Evolutionary conservation across 2,113 vertebrate genomes (phyloP).

Genomic region (Crypturellus undulatus): DNA sequence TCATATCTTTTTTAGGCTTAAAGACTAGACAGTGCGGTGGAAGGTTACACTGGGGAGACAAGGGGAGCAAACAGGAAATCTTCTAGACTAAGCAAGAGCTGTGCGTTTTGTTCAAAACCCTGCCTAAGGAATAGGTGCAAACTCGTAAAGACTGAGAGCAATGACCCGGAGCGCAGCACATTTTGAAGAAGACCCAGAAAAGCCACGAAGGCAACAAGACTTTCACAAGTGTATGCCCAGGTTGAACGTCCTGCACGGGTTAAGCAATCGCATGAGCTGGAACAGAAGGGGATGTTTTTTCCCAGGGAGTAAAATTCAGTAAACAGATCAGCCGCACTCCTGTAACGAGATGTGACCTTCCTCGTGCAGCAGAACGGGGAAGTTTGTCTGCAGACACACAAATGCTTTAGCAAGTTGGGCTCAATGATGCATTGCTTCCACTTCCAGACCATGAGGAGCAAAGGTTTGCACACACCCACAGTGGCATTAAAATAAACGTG

Average conservation of each 20-base stretch:
- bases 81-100: constrained; percentile 40
- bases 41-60: constrained; percentile 24
- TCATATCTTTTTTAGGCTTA: not conserved
- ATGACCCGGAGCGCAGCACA: accelerated
- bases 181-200: not conserved
- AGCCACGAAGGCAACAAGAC: not conserved
- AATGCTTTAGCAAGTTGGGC: not conserved
- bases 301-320: not conserved
- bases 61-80: constrained; percentile 68
- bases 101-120: not conserved
- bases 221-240: not conserved
- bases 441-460: not conserved
- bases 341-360: not conserved
- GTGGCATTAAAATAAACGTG: not conserved
- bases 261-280: not conserved
- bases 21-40: not conserved
- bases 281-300: not conserved
- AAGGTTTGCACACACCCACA: not conserved
- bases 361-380: not conserved
- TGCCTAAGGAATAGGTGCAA: not conserved
- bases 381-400: not conserved
- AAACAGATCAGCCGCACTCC: not conserved
- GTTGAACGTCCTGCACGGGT: not conserved
- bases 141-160: not conserved
- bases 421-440: accelerated